Conservation (phyloP, 2,888 invertebrate genomes). For the Gortyna flavago region DNA sequence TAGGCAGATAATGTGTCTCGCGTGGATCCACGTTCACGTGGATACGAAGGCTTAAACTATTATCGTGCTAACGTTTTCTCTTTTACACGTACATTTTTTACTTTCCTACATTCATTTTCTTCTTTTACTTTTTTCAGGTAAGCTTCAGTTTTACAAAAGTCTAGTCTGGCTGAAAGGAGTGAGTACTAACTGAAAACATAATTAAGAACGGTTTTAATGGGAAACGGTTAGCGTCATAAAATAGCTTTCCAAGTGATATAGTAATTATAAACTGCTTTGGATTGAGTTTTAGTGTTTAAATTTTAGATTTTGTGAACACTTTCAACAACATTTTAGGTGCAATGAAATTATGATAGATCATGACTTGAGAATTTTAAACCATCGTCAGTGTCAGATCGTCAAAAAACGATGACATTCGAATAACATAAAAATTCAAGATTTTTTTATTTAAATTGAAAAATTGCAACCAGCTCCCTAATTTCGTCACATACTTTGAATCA, state of each 20-base stretch:
- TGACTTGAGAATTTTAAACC: neutral
- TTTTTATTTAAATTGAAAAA: neutral
- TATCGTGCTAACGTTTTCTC: neutral
- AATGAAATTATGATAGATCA: neutral
- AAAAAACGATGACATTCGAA: neutral
- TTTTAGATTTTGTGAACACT: neutral
- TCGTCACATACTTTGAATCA: no score
- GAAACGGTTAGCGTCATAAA: slow-evolving; percentile 9
- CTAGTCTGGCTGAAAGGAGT: slow-evolving; percentile 34
- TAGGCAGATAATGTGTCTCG: neutral
- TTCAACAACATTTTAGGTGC: neutral
- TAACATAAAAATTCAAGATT: neutral
- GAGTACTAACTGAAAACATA: slow-evolving; percentile 45
- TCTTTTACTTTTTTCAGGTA: slow-evolving; percentile 58
- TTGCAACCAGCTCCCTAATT: no score
- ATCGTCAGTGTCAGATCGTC: neutral
- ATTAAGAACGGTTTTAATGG: slow-evolving; percentile 20
- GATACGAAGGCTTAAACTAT: neutral
- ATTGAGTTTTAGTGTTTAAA: neutral
- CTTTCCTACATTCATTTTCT: slow-evolving; percentile 25
- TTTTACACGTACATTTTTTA: neutral
- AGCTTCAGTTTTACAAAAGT: slow-evolving; percentile 37
- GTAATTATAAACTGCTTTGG: slow-evolving; percentile 18
- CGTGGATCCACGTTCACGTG: neutral
- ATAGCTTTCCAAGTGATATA: slow-evolving; percentile 11